A percentile compares a stretch with the other conserved stretches of the same genome.
These are phyloP conservation scores for Drosophila pruinosa DNA, from an alignment of 1,140 invertebrate genomes.

Conservation along the genomic window DNA sequence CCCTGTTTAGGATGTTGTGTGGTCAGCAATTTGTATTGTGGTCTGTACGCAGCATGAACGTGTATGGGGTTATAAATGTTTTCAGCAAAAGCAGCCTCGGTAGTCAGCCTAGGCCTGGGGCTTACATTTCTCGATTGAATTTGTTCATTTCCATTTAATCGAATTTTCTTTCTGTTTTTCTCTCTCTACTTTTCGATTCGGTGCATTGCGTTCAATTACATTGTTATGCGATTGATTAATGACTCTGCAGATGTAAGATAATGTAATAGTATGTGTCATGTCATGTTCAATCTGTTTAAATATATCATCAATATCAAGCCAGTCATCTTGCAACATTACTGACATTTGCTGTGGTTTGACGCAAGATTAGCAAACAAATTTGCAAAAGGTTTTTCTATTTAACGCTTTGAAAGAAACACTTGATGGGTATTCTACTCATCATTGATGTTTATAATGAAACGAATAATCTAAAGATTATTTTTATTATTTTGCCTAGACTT, in stretches of 20 bases:
- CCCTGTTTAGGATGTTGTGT: conserved; percentile 9
- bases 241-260: conserved; percentile 1
- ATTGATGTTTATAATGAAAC: too few species aligned
- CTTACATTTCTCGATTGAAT: conserved; percentile 18
- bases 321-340: neutral
- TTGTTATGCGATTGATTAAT: conserved; percentile 32
- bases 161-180: neutral
- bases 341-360: neutral
- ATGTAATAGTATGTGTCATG: neutral
- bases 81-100: neutral
- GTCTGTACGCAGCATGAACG: neutral
- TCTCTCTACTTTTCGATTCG: neutral
- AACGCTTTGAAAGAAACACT: too few species aligned
- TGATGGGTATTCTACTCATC: too few species aligned
- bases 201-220: conserved; percentile 13
- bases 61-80: conserved; percentile 25
- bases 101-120: neutral
- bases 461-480: too few species aligned
- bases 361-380: neutral
- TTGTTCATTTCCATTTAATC: conserved; percentile 10
- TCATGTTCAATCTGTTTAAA: conserved; percentile 2
- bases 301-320: neutral
- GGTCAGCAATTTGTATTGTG: conserved; percentile 47
- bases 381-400: neutral
- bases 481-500: too few species aligned